Evolutionary conservation across 2,888 invertebrate species (phyloP).

Genomic region (Patella caerulea): DNA sequence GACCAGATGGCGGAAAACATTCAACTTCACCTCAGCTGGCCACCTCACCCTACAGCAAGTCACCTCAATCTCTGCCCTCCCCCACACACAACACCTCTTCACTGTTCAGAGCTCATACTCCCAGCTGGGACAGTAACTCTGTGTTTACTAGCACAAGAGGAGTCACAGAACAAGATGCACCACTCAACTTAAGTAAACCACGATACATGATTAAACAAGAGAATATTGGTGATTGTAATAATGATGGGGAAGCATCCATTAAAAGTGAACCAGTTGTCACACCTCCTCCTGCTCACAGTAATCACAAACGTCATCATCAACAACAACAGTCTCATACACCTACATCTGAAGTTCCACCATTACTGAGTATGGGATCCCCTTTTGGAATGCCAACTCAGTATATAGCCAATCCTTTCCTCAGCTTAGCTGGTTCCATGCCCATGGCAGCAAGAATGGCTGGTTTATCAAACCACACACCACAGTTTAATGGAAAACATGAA

Average conservation of each 20-base stretch:
- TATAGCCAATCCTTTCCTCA: slow-evolving; percentile 55
- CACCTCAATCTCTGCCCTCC: slow-evolving; percentile 43
- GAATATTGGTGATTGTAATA: slow-evolving; percentile 23
- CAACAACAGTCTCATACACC: slow-evolving; percentile 20
- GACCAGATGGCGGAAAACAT: slow-evolving; percentile 42
- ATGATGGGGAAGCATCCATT: slow-evolving; percentile 25
- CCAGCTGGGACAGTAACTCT: slow-evolving; percentile 22
- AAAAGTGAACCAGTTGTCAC: slow-evolving; percentile 42
- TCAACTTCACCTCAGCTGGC: slow-evolving; percentile 46
- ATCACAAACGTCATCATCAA: slow-evolving; percentile 44
- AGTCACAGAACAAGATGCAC: slow-evolving; percentile 77
- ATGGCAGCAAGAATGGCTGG: slow-evolving; percentile 51
- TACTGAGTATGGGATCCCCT: slow-evolving; percentile 47
- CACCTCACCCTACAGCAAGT: slow-evolving; percentile 48
- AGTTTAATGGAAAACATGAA: slow-evolving; percentile 54
- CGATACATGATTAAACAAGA: slow-evolving; percentile 72
- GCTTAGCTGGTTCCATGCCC: slow-evolving; percentile 47
- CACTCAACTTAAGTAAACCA: slow-evolving; percentile 90
- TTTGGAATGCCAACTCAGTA: slow-evolving; percentile 61
- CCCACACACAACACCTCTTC: slow-evolving; percentile 45
- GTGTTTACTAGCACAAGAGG: slow-evolving; percentile 25
- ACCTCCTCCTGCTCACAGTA: slow-evolving; percentile 64
- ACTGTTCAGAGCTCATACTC: slow-evolving; percentile 21
- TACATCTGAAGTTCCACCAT: slow-evolving; percentile 36
- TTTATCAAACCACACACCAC: slow-evolving; percentile 47